Evolutionary conservation across 2,888 invertebrate species (phyloP).

Genomic region (Ferrisia virgata): DNA sequence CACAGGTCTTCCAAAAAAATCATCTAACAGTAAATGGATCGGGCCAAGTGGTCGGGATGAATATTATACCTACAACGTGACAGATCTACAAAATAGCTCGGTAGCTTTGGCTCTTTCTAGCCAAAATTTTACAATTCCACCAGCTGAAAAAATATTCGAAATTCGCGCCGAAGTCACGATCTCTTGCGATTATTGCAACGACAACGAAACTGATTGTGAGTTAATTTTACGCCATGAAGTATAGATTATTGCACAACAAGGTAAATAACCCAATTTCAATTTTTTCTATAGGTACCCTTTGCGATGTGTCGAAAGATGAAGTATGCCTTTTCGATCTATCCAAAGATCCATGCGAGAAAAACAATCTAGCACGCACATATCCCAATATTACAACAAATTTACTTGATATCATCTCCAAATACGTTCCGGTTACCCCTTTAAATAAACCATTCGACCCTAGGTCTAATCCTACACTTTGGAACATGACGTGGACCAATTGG

Average conservation of each 20-base stretch:
- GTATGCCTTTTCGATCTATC: neutral
- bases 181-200: neutral
- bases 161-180: neutral
- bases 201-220: neutral
- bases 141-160: neutral
- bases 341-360: conserved; percentile 79
- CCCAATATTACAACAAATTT: conserved; percentile 11
- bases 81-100: conserved; percentile 53
- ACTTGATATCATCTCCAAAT: conserved; percentile 12
- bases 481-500: conserved; percentile 45
- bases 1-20: no score
- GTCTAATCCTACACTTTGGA: conserved; percentile 47
- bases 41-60: neutral
- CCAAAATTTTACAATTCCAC: neutral
- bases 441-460: conserved; percentile 59
- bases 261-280: no score
- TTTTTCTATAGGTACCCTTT: neutral
- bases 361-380: conserved; percentile 62
- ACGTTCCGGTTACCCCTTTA: conserved; percentile 60
- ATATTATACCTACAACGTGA: neutral
- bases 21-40: neutral
- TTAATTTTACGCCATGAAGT: no score
- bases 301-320: neutral
- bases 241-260: no score
- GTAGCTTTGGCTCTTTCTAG: conserved; percentile 60